Conservation (phyloP, 1,140 invertebrate genomes). For the Holcopasites calliopsidis region DNA sequence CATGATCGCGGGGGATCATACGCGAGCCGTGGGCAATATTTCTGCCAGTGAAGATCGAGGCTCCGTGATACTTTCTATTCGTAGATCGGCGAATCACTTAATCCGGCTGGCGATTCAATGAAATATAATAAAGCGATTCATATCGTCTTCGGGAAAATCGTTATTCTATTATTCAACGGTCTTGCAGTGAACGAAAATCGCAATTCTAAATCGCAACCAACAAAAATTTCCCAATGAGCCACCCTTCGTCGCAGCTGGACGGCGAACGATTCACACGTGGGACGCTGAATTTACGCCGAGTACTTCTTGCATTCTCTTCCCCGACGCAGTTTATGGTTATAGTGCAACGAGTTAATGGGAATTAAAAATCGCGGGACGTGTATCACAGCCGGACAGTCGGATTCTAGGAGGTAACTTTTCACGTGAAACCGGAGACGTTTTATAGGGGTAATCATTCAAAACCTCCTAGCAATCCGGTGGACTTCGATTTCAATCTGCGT, state of each 20-base stretch:
- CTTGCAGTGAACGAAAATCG: too few species aligned
- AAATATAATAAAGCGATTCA: neutral
- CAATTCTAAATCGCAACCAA: too few species aligned
- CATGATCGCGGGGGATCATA: conserved; percentile 14
- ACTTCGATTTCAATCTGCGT: neutral
- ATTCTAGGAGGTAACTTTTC: neutral
- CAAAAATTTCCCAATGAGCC: conserved; percentile 65
- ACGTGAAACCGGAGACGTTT: conserved; percentile 12
- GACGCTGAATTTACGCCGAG: conserved; percentile 53
- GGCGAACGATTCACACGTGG: conserved; percentile 29
- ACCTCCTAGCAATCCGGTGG: neutral
- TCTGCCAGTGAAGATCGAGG: neutral
- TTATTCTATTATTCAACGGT: neutral
- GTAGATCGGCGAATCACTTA: neutral
- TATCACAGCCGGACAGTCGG: neutral
- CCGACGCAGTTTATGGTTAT: conserved; percentile 62
- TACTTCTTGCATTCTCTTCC: conserved; percentile 23
- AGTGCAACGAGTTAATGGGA: conserved; percentile 53
- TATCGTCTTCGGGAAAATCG: neutral
- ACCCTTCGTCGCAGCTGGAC: neutral
- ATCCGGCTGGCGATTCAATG: neutral
- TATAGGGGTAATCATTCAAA: neutral
- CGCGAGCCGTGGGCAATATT: neutral
- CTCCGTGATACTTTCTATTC: neutral
- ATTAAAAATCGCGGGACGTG: conserved; percentile 48